Percentiles rank a stretch among this genome's conserved stretches.
These are phyloP conservation scores for Engraulis encrasicolus DNA, from an alignment of 2,113 vertebrate genomes.

Conservation along the genomic window DNA sequence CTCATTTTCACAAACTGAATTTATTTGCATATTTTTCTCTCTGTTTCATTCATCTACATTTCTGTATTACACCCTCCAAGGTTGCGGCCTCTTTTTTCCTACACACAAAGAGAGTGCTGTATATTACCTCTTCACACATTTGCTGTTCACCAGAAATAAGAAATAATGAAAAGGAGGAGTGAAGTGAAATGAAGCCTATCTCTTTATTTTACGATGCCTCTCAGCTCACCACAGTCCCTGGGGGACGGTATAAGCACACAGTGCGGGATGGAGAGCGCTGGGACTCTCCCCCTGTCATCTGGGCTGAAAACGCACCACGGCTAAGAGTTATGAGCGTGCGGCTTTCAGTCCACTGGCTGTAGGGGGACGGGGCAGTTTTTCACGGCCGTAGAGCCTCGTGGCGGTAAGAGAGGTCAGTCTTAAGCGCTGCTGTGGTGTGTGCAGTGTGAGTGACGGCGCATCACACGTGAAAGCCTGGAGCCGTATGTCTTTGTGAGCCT, in stretches of 20 bases:
- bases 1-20: neutral
- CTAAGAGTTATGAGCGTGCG: neutral
- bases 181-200: neutral
- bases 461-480: neutral
- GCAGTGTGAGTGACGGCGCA: neutral
- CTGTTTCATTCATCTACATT: neutral
- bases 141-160: neutral
- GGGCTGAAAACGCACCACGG: neutral
- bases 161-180: neutral
- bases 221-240: neutral
- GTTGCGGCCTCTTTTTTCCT: neutral
- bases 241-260: neutral
- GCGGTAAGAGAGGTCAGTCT: conserved; percentile 5
- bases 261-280: neutral
- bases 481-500: conserved; percentile 6
- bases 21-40: neutral
- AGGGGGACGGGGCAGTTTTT: neutral
- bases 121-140: neutral
- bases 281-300: neutral
- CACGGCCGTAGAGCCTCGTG: neutral
- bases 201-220: neutral
- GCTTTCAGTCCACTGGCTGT: neutral
- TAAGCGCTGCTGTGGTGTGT: neutral
- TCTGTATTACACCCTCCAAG: neutral
- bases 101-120: neutral